Evolutionary conservation across 1,140 invertebrate species (phyloP), one percentile per base, ranked within the genome.

Genomic region (Protaetia brevitarsis): DNA sequence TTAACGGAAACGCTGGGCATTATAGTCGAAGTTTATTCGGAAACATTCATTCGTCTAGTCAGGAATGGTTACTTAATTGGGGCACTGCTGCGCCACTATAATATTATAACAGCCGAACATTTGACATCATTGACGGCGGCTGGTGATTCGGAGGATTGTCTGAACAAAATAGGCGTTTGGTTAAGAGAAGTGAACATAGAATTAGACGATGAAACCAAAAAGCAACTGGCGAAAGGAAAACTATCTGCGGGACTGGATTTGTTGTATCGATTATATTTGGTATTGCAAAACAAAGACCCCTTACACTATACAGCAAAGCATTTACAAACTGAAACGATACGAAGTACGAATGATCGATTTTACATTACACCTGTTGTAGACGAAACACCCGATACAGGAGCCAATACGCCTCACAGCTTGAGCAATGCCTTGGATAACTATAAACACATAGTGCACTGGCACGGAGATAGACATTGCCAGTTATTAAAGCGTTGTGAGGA

Each of bases 231-330:
- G 56, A 73, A 81, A 36, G 82, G 82, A 6, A 81, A 80, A 64
- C 80, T 81, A 19, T 79, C 79, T 8, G 72, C 79, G 0, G 72
- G 83, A 10, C 70, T 85, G 11, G 79, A 82, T 10, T 70, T 87
- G 7, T 83, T 87, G 70, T 86, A 86, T 75, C 80, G 85, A 74
- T 69, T 87, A 10, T 87, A 84, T 71, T 73, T 87, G 13, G 77
- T 78, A 66, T 75, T 87, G n/a, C 82, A 86, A 58, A 81, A 81
- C 67, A 83, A 81, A 70, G 82, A 85, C 73, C 41, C 16, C 10
- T 19, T 64, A 3, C 31, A 59, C 31, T 68, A 63, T 28, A 61
- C 30, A 2, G 36, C 58, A 3, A 30, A 66, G 11, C 67, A 62
- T 34, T n/a, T 67, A 19, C 21, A 1, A 7, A 67, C 65, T 6